Percentiles rank a stretch among this genome's conserved stretches.
Conservation (phyloP, 2,888 invertebrate species). For the Amorpha juglandis region DNA sequence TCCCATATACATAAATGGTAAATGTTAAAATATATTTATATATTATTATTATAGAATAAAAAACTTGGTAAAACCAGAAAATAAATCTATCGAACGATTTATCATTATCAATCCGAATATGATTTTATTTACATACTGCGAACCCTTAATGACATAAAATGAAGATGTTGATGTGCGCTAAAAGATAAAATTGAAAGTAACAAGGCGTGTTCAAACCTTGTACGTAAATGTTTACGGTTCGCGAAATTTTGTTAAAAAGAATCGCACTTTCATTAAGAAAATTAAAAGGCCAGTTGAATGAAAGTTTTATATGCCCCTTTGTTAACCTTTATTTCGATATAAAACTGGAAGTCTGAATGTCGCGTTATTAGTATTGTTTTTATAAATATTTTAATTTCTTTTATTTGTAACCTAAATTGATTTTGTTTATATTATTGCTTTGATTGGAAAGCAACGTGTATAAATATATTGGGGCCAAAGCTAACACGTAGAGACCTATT, state of each 20-base stretch:
- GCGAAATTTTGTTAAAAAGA: neutral
- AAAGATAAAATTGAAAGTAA: neutral
- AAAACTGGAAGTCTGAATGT: neutral
- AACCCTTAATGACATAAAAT: neutral
- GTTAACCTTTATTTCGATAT: neutral
- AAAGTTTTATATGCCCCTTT: conserved; percentile 15
- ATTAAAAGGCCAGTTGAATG: conserved; percentile 3
- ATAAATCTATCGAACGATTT: too few species aligned
- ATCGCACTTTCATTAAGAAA: neutral
- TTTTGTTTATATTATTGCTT: neutral
- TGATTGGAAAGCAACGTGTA: too few species aligned
- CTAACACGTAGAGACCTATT: too few species aligned
- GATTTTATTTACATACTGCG: too few species aligned
- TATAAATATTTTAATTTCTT: too few species aligned
- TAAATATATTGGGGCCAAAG: too few species aligned
- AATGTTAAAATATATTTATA: too few species aligned
- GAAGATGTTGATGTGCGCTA: neutral
- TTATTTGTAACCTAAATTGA: neutral
- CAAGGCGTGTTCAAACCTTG: too few species aligned
- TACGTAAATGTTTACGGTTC: conserved; percentile 3
- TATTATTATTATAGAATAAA: too few species aligned
- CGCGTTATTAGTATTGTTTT: neutral
- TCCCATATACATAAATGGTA: too few species aligned
- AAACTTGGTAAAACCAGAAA: too few species aligned
- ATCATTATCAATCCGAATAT: too few species aligned